Evolutionary conservation across 2,888 invertebrate species (phyloP).

Genomic region (Pelosia muscerda): DNA sequence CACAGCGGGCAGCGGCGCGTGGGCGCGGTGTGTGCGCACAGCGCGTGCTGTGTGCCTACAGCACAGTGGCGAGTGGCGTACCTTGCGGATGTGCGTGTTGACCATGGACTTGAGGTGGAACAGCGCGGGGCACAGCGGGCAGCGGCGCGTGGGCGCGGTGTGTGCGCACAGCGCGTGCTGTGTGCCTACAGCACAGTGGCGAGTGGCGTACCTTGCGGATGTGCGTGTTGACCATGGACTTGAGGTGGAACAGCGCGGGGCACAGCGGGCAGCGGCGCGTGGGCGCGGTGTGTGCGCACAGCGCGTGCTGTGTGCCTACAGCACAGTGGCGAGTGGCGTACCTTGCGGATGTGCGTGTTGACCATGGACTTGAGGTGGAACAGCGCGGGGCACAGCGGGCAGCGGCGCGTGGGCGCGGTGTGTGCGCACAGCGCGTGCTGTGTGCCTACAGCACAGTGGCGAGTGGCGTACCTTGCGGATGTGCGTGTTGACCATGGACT

Average conservation of each 20-base stretch:
- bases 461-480: too few relatives aligned
- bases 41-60: too few relatives aligned
- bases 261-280: conserved; percentile 79
- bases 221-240: conserved; percentile 82
- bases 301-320: conserved; percentile 78
- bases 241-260: conserved; percentile 80
- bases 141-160: conserved; percentile 74
- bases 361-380: too few relatives aligned
- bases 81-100: conserved; percentile 81
- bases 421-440: too few relatives aligned
- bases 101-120: conserved; percentile 82
- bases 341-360: too few relatives aligned
- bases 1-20: conserved; percentile 75
- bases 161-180: too few relatives aligned
- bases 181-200: background rate
- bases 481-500: too few relatives aligned
- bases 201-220: conserved; percentile 70
- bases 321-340: too few relatives aligned
- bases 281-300: conserved; percentile 77
- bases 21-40: too few relatives aligned
- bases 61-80: conserved; percentile 33
- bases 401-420: too few relatives aligned
- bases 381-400: too few relatives aligned
- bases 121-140: conserved; percentile 75
- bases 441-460: too few relatives aligned